These are phyloP conservation scores for Diadophis punctatus DNA, from an alignment of 2,113 vertebrate genomes.

Conservation along the genomic window DNA sequence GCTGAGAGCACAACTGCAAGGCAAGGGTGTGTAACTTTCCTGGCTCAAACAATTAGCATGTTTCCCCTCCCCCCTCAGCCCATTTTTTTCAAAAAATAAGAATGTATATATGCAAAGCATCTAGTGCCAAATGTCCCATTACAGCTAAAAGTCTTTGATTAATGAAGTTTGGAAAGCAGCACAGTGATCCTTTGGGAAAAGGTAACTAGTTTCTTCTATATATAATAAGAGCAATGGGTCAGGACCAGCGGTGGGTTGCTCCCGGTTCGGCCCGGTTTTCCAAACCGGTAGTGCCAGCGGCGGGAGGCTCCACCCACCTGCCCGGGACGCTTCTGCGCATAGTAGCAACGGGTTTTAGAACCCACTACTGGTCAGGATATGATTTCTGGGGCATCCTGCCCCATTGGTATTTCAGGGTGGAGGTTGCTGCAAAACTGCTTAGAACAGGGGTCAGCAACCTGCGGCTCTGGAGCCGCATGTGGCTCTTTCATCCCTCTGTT, in stretches of 20 bases:
- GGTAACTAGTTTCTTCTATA: not conserved
- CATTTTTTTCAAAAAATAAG: not conserved
- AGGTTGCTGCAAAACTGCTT: not conserved
- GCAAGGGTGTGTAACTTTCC: not conserved
- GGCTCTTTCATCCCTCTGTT: no score
- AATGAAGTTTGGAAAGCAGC: conserved; percentile 1
- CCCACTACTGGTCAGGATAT: not conserved
- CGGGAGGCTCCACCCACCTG: no score
- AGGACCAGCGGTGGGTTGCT: not conserved
- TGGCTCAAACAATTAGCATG: not conserved
- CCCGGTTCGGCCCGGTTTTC: no score
- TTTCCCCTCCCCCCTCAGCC: not conserved
- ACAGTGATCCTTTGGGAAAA: not conserved
- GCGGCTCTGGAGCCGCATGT: no score
- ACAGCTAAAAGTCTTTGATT: not conserved
- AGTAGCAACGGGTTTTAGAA: no score
- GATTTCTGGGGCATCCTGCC: not conserved
- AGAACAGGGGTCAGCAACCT: no score
- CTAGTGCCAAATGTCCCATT: not conserved
- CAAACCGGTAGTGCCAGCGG: no score
- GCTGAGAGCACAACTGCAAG: not conserved
- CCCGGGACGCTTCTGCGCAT: no score
- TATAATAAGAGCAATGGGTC: not conserved
- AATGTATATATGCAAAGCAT: not conserved
- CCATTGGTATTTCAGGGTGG: not conserved